Evolutionary conservation across 2,888 invertebrate species (phyloP), one percentile per base, ranked within the genome.

Genomic region (Aplocera efformata): DNA sequence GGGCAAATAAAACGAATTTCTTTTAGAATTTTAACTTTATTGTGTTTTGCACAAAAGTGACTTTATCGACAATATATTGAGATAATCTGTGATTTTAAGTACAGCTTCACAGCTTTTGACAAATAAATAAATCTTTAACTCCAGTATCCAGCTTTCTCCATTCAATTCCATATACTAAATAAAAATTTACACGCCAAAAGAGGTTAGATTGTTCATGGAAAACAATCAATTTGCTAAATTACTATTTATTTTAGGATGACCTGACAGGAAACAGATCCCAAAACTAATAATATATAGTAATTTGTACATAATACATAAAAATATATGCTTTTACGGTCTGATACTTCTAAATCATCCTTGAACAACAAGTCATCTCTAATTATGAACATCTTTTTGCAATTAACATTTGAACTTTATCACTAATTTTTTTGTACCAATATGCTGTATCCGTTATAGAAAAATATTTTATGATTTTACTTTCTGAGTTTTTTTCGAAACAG

Each of bases 81-180:
- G 80, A 82, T 81, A 80, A 76, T 78, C 76, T 71, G 76, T 76
- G 76, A 76, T 76, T 70, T 82, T 88, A 88, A 86, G 86, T 88
- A 86, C 86, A 83, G 60, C 73, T 83, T 80, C 84, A 88, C 84
- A 86, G 84, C 84, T 79, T 81, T 63, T 60, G 63, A 73, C 72
- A 74, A 77, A 75, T 80, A 79, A 79, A 74, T 77, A 79, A 60
- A 72, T 56, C 5, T 72, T 68, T 61, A 68, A 58, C 63, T 71
- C 64, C 54, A 40, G 42, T 37, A 38, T 58, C 59, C 54, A 42
- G 47, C 57, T 56, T 57, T 63, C 55, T 60, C 63, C 46, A 50
- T 58, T 79, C 79, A 81, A 83, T 83, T 81, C 79, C 79, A 60
- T 68, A 50, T 60, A 63, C 67, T 59, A 59, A 50, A 67, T 45